A percentile compares a stretch with the other conserved stretches of the same genome.
phyloP scores from a whole-genome alignment of 2,113 vertebrate genomes.

The Caranx ignobilis region DNA sequence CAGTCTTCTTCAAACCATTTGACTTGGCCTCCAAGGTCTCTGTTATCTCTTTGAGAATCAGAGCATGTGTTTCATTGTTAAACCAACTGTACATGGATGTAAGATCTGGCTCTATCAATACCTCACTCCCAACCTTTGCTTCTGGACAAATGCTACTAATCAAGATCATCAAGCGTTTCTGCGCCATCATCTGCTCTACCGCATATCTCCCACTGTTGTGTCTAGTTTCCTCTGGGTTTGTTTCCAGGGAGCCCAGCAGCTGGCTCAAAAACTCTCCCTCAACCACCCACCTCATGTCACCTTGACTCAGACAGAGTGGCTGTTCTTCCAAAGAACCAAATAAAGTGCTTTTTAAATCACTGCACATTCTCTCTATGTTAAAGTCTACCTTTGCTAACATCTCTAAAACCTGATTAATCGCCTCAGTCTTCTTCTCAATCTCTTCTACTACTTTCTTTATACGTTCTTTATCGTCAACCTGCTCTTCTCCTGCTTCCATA shows the following conservation, averaged over 20 bases:
- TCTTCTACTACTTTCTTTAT: conserved; percentile 78
- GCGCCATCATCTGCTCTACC: conserved; percentile 69
- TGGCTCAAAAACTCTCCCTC: conserved; percentile 82
- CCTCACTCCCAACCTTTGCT: conserved; percentile 36
- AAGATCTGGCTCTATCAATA: conserved; percentile 33
- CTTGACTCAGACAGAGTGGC: conserved; percentile 43
- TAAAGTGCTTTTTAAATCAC: conserved; percentile 74
- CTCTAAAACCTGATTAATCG: conserved; percentile 76
- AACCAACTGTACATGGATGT: conserved; percentile 62
- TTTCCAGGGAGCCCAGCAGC: conserved; percentile 62
- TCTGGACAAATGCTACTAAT: conserved; percentile 49
- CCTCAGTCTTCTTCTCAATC: conserved; percentile 77
- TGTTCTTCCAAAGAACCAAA: conserved; percentile 60
- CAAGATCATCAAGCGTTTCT: conserved; percentile 72
- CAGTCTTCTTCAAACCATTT: conserved; percentile 65
- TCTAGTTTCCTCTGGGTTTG: conserved; percentile 37
- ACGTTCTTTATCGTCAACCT: conserved; percentile 64
- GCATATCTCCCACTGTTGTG: conserved; percentile 49
- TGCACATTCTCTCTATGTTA: conserved; percentile 62
- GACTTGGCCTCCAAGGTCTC: conserved; percentile 71
- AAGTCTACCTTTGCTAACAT: conserved; percentile 74
- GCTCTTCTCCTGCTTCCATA: conserved; percentile 51
- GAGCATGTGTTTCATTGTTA: conserved; percentile 65
- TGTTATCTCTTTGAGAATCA: conserved; percentile 71
- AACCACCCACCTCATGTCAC: conserved; percentile 64